Percentiles rank a stretch among this genome's conserved stretches.
Evolutionary conservation across 2,797 vertebrate species (phyloP).

Genomic region (Sorex maritimensis): DNA sequence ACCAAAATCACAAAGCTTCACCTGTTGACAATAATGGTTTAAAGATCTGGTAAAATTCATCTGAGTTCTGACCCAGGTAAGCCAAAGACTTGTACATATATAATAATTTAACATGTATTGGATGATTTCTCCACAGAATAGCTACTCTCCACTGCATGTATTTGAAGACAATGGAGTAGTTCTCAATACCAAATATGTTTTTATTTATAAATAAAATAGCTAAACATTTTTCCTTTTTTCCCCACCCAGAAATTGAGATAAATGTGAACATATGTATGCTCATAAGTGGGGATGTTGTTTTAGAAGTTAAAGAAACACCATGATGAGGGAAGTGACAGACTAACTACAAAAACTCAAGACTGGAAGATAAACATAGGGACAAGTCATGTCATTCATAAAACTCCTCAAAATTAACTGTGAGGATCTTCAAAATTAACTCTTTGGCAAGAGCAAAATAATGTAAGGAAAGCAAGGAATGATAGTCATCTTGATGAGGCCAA

Average conservation of each 20-base stretch:
- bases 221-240: neutral
- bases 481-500: neutral
- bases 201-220: conserved; percentile 47
- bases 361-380: neutral
- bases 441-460: neutral
- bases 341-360: neutral
- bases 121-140: conserved; percentile 1
- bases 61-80: neutral
- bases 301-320: conserved; percentile 8
- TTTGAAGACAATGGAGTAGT: neutral
- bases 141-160: neutral
- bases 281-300: neutral
- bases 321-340: neutral
- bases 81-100: neutral
- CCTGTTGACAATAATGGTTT: conserved; percentile 90
- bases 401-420: neutral
- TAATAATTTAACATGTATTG: neutral
- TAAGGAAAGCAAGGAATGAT: neutral
- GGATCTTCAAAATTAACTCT: neutral
- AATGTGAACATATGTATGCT: conserved; percentile 33
- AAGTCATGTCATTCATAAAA: neutral
- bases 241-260: neutral
- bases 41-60: conserved; percentile 30
- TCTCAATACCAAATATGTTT: neutral
- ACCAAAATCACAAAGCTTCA: conserved; percentile 98